phyloP scores from a whole-genome alignment of 2,888 invertebrate species.

The Hermaeophaga mercurialis region DNA sequence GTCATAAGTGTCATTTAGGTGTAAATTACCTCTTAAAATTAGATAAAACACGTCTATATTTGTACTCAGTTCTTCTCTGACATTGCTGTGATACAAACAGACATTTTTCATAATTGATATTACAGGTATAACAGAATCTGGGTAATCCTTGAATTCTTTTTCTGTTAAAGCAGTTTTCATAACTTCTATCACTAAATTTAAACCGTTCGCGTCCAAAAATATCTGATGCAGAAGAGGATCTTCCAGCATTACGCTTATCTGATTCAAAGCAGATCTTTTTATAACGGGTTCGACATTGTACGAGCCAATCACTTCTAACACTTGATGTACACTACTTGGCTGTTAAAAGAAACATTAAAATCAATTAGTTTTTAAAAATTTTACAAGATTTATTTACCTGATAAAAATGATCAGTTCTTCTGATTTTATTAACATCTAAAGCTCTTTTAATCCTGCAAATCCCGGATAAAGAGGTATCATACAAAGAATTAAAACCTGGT shows the following conservation, averaged over 20 bases:
- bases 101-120: conserved; percentile 59
- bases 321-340: conserved; percentile 59
- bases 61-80: conserved; percentile 64
- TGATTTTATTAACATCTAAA: conserved; percentile 51
- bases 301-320: conserved; percentile 55
- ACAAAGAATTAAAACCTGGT: conserved; percentile 59
- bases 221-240: conserved; percentile 66
- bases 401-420: conserved; percentile 54
- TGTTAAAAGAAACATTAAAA: conserved; percentile 49
- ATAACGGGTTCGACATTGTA: conserved; percentile 66
- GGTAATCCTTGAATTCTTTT: conserved; percentile 59
- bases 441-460: conserved; percentile 54
- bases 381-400: conserved; percentile 51
- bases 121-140: conserved; percentile 61
- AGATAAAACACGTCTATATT: conserved; percentile 57
- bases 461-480: conserved; percentile 58
- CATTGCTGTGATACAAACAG: conserved; percentile 61
- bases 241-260: conserved; percentile 70
- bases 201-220: conserved; percentile 65
- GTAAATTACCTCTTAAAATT: conserved; percentile 57
- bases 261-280: conserved; percentile 69
- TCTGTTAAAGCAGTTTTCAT: conserved; percentile 58
- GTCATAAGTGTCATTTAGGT: too few species aligned
- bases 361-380: too few species aligned
- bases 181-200: conserved; percentile 59